phyloP scores from a whole-genome alignment of 2,888 invertebrate genomes.

The Rugalucina vietnamica region DNA sequence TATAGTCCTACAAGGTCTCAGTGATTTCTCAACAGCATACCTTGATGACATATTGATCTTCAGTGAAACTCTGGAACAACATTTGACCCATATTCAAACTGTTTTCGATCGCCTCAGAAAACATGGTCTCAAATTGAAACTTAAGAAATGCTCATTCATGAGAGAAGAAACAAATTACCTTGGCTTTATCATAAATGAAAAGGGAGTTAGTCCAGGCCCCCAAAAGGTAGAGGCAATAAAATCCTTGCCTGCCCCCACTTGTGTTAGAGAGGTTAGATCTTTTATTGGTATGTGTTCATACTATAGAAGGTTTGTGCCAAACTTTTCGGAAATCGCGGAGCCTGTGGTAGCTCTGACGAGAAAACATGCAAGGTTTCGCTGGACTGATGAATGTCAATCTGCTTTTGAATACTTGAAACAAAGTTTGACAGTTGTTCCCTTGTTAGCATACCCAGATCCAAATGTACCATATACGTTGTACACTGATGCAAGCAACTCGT shows the following conservation, averaged over 20 bases:
- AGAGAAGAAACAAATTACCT: slow-evolving; percentile 35
- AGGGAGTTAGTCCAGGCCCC: no score
- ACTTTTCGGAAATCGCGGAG: no score
- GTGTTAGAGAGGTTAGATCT: no score
- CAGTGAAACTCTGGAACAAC: slow-evolving; percentile 48
- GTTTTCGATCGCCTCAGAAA: slow-evolving; percentile 36
- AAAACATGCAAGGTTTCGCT: slow-evolving; percentile 9
- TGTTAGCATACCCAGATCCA: no score
- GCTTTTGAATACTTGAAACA: no score
- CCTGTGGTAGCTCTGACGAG: slow-evolving; percentile 26
- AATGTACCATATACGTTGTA: no score
- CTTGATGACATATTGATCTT: background rate
- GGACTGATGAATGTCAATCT: background rate
- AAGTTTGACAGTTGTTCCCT: no score
- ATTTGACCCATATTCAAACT: slow-evolving; percentile 33
- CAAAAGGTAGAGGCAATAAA: no score
- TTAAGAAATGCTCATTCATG: slow-evolving; percentile 43
- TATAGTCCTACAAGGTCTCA: slow-evolving; percentile 36
- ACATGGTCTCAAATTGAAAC: slow-evolving; percentile 36
- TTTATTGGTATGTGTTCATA: no score
- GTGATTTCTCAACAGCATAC: slow-evolving; percentile 25
- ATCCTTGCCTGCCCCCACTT: no score
- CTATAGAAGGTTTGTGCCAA: no score
- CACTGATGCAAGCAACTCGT: no score
- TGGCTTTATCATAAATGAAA: slow-evolving; percentile 28